Evolutionary conservation across 2,797 vertebrate genomes (phyloP).

Genomic region (Cephalopachus bancanus): DNA sequence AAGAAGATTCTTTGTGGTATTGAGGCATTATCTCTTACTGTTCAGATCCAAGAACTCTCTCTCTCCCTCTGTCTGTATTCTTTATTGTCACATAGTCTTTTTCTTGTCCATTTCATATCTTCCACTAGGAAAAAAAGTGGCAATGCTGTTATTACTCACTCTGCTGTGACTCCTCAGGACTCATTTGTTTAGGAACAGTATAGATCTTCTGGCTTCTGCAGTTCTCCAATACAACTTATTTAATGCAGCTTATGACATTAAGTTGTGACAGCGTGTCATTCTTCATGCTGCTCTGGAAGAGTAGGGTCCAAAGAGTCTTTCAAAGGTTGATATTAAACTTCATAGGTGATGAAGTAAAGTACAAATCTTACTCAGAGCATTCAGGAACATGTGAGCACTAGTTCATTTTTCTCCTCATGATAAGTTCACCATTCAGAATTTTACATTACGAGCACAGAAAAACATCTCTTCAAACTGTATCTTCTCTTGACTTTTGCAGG

Average conservation of each 20-base stretch:
- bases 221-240: not conserved
- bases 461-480: not conserved
- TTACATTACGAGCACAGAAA: not conserved
- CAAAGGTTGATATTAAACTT: not conserved
- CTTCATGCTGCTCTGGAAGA: not conserved
- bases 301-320: not conserved
- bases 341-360: not conserved
- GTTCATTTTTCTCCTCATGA: not conserved
- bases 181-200: not conserved
- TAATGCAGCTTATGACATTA: not conserved
- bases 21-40: not conserved
- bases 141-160: not conserved
- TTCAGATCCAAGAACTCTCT: not conserved
- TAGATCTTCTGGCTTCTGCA: not conserved
- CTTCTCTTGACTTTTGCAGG: not conserved
- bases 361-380: not conserved
- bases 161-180: not conserved
- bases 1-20: not conserved
- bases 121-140: not conserved
- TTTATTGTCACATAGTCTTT: not conserved
- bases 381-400: not conserved
- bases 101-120: not conserved
- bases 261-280: not conserved
- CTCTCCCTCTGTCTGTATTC: too few species aligned
- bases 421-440: not conserved